Evolutionary conservation across 1,140 invertebrate species (phyloP), one percentile per base, ranked within the genome.

Genomic region (Neodiprion virginianus): DNA sequence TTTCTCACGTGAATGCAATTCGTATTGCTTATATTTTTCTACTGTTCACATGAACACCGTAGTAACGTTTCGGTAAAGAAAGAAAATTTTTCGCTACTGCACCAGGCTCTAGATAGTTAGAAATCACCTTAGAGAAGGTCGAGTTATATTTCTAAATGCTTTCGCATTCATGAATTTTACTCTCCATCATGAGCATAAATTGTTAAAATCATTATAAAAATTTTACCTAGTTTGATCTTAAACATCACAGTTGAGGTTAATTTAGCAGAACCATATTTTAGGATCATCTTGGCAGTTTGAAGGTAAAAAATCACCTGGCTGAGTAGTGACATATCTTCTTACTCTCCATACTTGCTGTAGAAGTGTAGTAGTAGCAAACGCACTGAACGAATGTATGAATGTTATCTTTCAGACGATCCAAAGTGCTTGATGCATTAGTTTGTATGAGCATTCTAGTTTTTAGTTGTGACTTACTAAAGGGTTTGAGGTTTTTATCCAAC

Each of bases 21-120:
- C 12, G 12, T 73, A 3, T 73, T 28, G 17, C 76, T 48, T 71
- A 71, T 71, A 61, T 53, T 71, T 74, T 14, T 28, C 53, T 67
- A 66, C 47, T 70, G 70, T 74, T 73, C 67, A 23, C 71, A 49
- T 61, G 40, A 48, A 66, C 50, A 17, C 8, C 21, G 17, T 61
- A 65, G 69, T 53, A 61, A 72, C 5, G 47, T 40, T 48, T 73
- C 21, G 69, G 48, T 74, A 70, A 74, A 69, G 23, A 48, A 12
- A 68, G 48, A 23, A 28, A 72, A 23, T 14, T 28, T 53, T 65
- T 65, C 3, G 7, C 12, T 65, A 65, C 61, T 65, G 7, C 17
- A 65, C 12, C 61, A 65, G 12, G 61, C 49, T 66, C 67, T 47
- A 48, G 50, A 71, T 73, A 21, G 68, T 0, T 17, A 5, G 1